phyloP scores from a whole-genome alignment of 2,888 invertebrate genomes.

The Aleiodes alternator region DNA sequence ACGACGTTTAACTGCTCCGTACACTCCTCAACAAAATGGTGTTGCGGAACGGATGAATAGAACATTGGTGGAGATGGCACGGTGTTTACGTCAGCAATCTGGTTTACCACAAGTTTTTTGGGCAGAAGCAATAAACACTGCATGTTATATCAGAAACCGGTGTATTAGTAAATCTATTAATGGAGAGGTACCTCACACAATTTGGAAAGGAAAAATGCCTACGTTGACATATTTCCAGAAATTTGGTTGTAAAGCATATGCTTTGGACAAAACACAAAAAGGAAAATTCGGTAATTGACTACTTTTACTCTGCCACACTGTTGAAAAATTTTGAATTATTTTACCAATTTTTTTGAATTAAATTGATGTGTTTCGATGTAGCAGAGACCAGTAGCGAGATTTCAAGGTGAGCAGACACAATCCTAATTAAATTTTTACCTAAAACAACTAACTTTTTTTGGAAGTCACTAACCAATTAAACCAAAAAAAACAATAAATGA shows the following conservation, averaged over 20 bases:
- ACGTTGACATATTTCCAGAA: not conserved
- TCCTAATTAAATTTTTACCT: too few species aligned
- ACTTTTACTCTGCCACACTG: too few species aligned
- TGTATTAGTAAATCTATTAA: constrained; percentile 48
- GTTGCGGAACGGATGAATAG: constrained; percentile 61
- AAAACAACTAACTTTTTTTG: too few species aligned
- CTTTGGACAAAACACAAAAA: constrained; percentile 11
- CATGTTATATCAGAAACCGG: constrained; percentile 59
- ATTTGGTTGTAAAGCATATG: constrained; percentile 1
- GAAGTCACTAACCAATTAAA: too few species aligned
- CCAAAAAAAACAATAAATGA: too few species aligned
- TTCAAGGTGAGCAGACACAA: too few species aligned
- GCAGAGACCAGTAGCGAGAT: too few species aligned
- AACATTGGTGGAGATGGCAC: constrained; percentile 58
- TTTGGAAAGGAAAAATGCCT: constrained; percentile 28
- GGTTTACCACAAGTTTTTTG: constrained; percentile 41
- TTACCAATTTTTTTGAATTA: too few species aligned
- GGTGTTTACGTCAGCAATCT: constrained; percentile 56
- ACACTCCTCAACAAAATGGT: constrained; percentile 63
- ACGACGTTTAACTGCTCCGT: constrained; percentile 54
- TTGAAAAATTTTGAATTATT: too few species aligned
- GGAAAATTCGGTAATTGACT: too few species aligned
- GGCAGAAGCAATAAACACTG: constrained; percentile 26
- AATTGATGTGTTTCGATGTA: too few species aligned
- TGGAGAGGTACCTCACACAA: constrained; percentile 50